These are phyloP conservation scores for Setipinna tenuifilis DNA, from an alignment of 2,797 vertebrate species.

Conservation along the genomic window DNA sequence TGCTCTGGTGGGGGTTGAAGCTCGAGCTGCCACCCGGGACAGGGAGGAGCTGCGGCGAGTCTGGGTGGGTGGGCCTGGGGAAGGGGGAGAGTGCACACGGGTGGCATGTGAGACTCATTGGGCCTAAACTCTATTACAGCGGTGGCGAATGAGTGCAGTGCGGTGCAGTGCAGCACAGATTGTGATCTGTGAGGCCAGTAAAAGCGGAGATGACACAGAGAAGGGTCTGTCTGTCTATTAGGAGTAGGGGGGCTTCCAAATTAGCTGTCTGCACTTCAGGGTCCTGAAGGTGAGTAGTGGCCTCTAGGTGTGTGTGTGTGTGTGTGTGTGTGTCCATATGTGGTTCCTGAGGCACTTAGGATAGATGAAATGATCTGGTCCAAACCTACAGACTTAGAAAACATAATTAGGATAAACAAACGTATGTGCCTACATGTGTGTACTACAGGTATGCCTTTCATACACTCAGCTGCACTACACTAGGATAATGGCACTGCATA, in stretches of 20 bases:
- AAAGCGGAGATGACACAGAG: neutral
- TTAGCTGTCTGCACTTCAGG: neutral
- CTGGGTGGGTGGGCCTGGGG: conserved; percentile 25
- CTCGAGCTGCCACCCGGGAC: conserved; percentile 81
- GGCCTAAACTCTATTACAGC: conserved; percentile 41
- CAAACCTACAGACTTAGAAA: conserved; percentile 3
- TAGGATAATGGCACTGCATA: neutral
- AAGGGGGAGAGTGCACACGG: neutral
- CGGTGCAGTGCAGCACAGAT: neutral
- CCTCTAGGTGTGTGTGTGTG: neutral
- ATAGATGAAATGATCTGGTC: neutral
- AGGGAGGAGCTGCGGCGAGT: conserved; percentile 90
- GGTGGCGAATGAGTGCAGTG: conserved; percentile 45
- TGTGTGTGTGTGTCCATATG: neutral
- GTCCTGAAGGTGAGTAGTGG: neutral
- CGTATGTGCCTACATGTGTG: neutral
- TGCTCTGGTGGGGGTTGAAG: conserved; percentile 72
- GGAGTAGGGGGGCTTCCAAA: neutral
- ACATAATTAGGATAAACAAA: neutral
- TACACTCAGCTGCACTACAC: neutral
- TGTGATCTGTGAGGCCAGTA: neutral
- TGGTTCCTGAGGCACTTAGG: neutral
- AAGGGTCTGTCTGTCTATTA: neutral
- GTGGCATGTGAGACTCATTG: conserved; percentile 58
- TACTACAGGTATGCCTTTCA: neutral